Evolutionary conservation across 1,140 invertebrate genomes (phyloP).

Genomic region (Tigriopus japonicus): DNA sequence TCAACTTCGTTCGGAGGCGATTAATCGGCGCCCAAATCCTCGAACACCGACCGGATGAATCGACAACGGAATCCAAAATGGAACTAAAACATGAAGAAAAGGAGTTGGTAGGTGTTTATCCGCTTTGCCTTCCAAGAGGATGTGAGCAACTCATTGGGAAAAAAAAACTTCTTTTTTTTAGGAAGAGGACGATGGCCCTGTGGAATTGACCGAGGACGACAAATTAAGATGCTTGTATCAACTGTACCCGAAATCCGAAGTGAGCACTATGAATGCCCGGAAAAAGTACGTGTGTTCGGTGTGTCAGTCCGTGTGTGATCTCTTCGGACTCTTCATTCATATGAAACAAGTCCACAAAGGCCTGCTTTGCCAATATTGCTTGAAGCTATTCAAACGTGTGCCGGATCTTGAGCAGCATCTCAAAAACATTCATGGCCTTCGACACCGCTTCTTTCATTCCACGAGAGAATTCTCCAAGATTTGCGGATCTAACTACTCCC

Average conservation of each 20-base stretch:
- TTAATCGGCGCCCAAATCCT: too few relatives aligned
- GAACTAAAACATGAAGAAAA: too few relatives aligned
- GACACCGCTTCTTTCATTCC: background rate
- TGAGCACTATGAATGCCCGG: background rate
- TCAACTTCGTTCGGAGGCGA: too few relatives aligned
- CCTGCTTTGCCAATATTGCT: constrained; percentile 9
- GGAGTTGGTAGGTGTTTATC: too few relatives aligned
- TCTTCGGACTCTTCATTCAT: constrained; percentile 7
- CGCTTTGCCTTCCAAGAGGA: too few relatives aligned
- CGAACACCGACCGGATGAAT: too few relatives aligned
- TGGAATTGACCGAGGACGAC: background rate
- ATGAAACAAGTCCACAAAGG: constrained; percentile 14
- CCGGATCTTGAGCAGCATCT: constrained; percentile 8
- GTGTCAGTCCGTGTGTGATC: constrained; percentile 6
- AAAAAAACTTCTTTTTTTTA: too few relatives aligned
- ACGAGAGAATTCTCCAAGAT: background rate
- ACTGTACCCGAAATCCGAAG: background rate
- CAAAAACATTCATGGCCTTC: background rate
- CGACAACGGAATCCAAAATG: too few relatives aligned
- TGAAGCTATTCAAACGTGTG: constrained; percentile 7
- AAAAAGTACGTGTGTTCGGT: constrained; percentile 14
- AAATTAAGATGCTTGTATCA: background rate
- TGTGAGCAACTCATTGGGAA: too few relatives aligned
- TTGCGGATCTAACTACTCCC: background rate
- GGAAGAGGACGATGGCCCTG: background rate